Evolutionary conservation across 2,888 invertebrate species (phyloP).

Genomic region (Erebia aethiops): DNA sequence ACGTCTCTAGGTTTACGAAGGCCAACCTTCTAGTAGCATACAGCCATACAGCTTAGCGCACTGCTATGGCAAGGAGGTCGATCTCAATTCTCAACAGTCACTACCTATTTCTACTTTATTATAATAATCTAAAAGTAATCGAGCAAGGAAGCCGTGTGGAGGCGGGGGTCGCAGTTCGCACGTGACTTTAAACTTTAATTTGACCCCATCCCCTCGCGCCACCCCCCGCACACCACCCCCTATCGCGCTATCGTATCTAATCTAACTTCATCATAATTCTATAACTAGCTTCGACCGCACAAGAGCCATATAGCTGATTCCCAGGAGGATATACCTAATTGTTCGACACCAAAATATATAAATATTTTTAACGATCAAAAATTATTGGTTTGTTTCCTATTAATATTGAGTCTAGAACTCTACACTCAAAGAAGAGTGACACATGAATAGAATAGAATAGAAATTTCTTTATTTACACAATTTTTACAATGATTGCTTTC

Average conservation of each 20-base stretch:
- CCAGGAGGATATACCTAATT: not conserved
- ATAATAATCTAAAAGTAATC: not conserved
- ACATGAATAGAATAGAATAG: no score
- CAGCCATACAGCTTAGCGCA: no score
- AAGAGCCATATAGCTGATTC: not conserved
- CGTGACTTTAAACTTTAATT: constrained; percentile 17
- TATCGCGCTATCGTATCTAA: not conserved
- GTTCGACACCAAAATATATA: not conserved
- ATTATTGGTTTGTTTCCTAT: no score
- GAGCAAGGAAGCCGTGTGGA: not conserved
- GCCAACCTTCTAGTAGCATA: no score
- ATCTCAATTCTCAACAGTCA: not conserved
- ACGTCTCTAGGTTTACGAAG: no score
- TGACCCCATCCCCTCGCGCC: not conserved
- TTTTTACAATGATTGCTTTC: no score
- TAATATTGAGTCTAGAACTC: no score
- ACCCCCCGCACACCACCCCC: not conserved
- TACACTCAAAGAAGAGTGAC: no score
- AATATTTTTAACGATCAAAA: not conserved
- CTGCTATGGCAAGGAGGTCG: no score
- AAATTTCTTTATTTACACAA: no score
- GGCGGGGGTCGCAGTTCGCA: constrained; percentile 6
- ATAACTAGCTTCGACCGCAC: not conserved
- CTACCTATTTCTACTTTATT: not conserved
- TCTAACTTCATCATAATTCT: constrained; percentile 4